Evolutionary conservation across 2,888 invertebrate genomes (phyloP), one percentile per base, ranked within the genome.

Genomic region (Platypus cylindrus): DNA sequence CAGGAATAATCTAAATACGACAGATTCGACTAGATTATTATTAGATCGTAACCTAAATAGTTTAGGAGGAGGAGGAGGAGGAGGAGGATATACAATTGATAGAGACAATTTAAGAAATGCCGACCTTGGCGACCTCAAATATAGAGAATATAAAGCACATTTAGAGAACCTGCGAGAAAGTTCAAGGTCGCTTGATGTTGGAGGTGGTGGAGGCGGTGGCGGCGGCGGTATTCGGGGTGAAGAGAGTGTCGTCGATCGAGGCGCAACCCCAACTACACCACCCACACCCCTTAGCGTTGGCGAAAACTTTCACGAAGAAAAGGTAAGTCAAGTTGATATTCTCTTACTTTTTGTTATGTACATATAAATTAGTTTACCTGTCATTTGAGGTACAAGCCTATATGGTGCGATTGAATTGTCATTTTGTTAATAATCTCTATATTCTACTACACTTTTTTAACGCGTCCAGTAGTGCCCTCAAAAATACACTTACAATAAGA

Each of bases 211-310:
- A 32, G 38, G 40, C 49, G 43, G 50, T 47, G 52, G 45, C 36
- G 44, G 40, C 29, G 44, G 43, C 26, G 42, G 41, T 30, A 45
- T 44, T 24, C 41, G 32, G 13, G 20, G 51, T 36, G 42, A 31
- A 46, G 56, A 55, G 37, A 58, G 57, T 34, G 40, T 34, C 32
- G 38, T 32, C n/a, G 56, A 55, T 29, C 48, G 58, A 45, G 57
- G 62, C 38, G 44, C 49, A 32, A 60, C 61, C 38, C 60, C 65
- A 41, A 59, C 63, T 40, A 63, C 64, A 44, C 65, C 65, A 35
- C 63, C 63, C 41, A 65, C 65, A 46, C 65, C 64, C 28, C 51
- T 62, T 17, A 60, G 61, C 22, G 62, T 63, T 45, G 62, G 61
- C 40, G 63, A 63, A 45, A 61, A 58, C 47, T 62, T 62, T 49